Evolutionary conservation across 2,113 vertebrate species (phyloP).

Genomic region (Callochromis pleurospilus): DNA sequence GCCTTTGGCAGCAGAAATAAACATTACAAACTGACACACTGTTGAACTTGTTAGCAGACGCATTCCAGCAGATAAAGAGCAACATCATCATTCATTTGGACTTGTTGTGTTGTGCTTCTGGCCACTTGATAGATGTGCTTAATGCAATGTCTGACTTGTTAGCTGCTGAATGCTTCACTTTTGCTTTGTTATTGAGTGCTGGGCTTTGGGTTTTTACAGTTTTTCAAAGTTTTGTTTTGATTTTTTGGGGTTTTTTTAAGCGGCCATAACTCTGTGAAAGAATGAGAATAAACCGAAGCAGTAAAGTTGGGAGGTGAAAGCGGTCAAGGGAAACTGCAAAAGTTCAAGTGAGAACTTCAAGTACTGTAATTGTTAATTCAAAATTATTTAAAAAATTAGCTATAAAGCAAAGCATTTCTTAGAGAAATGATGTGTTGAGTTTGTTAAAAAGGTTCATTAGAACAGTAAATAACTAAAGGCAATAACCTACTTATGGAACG

Average conservation of each 20-base stretch:
- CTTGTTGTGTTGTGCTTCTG: neutral
- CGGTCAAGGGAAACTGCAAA: neutral
- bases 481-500: constrained; percentile 38
- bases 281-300: neutral
- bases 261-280: neutral
- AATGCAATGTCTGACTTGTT: neutral
- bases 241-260: accelerated
- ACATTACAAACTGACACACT: neutral
- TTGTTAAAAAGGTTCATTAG: constrained; percentile 12
- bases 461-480: constrained; percentile 44
- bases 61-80: neutral
- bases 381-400: neutral
- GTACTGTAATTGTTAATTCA: neutral
- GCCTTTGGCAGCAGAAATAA: neutral
- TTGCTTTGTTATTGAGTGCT: neutral
- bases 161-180: neutral
- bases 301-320: neutral
- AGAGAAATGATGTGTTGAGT: neutral
- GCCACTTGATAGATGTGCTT: neutral
- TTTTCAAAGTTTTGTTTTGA: neutral
- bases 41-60: neutral
- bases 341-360: neutral
- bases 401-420: neutral
- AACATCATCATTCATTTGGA: neutral
- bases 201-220: neutral